A percentile compares a stretch with the other conserved stretches of the same genome.
phyloP scores from a whole-genome alignment of 1,140 invertebrate species.

The Xylocopa sonorina region DNA sequence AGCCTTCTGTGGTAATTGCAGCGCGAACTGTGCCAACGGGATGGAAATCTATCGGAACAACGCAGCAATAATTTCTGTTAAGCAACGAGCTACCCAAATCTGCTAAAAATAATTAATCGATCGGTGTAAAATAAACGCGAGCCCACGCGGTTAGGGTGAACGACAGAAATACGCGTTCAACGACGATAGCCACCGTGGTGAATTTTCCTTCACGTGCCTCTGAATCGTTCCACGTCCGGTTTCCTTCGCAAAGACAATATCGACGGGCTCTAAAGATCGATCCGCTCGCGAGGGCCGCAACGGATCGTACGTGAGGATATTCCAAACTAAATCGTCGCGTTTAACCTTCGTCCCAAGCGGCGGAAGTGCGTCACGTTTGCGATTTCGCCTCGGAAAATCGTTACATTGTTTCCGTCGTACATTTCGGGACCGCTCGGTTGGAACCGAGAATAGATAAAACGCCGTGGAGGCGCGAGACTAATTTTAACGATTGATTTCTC shows the following conservation, averaged over 20 bases:
- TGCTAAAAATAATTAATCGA: slow-evolving; percentile 8
- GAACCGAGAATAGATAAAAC: not conserved
- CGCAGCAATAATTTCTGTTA: not conserved
- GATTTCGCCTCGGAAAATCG: not conserved
- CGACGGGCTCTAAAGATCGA: slow-evolving; percentile 25
- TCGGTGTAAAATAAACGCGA: not conserved
- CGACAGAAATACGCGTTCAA: not conserved
- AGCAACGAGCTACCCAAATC: no score
- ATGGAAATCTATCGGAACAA: slow-evolving; percentile 85
- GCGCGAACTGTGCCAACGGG: slow-evolving; percentile 83
- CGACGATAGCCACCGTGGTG: not conserved
- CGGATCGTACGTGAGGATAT: slow-evolving; percentile 65
- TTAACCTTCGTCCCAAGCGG: slow-evolving; percentile 32
- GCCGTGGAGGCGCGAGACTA: no score
- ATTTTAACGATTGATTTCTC: no score
- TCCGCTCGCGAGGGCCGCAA: slow-evolving; percentile 52
- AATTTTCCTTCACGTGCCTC: not conserved
- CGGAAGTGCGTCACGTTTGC: slow-evolving; percentile 47
- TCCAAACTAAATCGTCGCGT: slow-evolving; percentile 52
- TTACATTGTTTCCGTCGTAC: slow-evolving; percentile 9
- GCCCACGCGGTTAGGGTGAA: not conserved
- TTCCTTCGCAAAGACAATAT: not conserved
- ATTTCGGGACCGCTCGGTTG: not conserved
- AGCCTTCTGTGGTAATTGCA: slow-evolving; percentile 62
- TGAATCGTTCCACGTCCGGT: slow-evolving; percentile 23